A percentile compares a stretch with the other conserved stretches of the same genome.
phyloP scores from a whole-genome alignment of 1,140 invertebrate species.

The Drosophila mojavensis region DNA sequence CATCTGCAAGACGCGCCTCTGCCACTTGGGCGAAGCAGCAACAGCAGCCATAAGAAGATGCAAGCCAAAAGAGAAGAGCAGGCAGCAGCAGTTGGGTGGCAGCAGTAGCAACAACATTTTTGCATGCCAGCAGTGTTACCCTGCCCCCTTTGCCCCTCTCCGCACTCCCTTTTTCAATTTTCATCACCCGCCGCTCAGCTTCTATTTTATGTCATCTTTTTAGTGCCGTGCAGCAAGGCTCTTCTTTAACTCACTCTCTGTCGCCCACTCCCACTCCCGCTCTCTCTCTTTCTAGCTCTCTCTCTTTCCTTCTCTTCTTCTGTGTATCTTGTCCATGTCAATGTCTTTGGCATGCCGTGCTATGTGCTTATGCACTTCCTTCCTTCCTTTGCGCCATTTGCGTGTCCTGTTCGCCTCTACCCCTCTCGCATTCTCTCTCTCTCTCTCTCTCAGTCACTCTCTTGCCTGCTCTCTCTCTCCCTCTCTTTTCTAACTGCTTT shows the following conservation, averaged over 20 bases:
- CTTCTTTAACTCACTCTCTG: background rate
- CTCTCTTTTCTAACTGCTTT: constrained; percentile 14
- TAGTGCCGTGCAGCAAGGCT: constrained; percentile 58
- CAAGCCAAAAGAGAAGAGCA: background rate
- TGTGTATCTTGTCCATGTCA: constrained; percentile 16
- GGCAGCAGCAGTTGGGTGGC: background rate
- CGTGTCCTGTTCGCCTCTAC: background rate
- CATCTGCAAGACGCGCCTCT: constrained; percentile 28
- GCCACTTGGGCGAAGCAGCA: constrained; percentile 5
- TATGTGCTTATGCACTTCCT: constrained; percentile 79
- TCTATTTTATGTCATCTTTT: constrained; percentile 79
- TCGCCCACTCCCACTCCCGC: background rate
- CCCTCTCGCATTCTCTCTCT: too few species aligned
- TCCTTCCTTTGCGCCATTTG: constrained; percentile 53
- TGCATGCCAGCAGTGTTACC: constrained; percentile 64
- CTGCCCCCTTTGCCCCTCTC: constrained; percentile 4
- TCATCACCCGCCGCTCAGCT: constrained; percentile 72
- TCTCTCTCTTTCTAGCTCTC: background rate
- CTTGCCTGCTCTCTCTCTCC: background rate
- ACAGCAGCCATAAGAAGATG: background rate
- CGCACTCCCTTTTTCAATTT: constrained; percentile 59
- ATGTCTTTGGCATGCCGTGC: constrained; percentile 56
- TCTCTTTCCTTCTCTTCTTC: background rate
- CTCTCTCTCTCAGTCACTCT: background rate
- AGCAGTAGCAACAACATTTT: constrained; percentile 26